Conservation (phyloP, 2,888 invertebrate species). For the Dryomyza anilis region DNA sequence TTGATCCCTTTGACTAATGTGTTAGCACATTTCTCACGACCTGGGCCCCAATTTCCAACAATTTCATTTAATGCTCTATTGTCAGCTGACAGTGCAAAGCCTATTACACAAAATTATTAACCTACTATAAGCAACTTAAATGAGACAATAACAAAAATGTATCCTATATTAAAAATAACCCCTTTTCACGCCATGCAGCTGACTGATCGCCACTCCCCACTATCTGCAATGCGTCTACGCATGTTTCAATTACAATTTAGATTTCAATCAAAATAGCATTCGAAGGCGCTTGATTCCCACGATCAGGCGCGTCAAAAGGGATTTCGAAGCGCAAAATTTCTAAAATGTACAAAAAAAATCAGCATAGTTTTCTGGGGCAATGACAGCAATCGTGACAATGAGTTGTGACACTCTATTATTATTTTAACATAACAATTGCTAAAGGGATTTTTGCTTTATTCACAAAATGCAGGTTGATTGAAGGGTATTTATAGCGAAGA, state of each 20-base stretch:
- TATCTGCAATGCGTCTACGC: conserved; percentile 1
- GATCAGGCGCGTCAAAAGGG: conserved; percentile 17
- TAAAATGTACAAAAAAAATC: background rate
- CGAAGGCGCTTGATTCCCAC: conserved; percentile 13
- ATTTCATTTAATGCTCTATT: background rate
- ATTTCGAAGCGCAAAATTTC: background rate
- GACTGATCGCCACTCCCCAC: background rate
- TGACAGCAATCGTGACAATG: conserved; percentile 22
- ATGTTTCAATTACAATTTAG: conserved; percentile 7
- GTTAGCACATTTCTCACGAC: no score
- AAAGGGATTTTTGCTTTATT: background rate
- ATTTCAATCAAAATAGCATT: conserved; percentile 3
- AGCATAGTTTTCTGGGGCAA: background rate
- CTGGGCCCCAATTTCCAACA: no score
- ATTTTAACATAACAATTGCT: conserved; percentile 12
- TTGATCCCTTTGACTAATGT: no score
- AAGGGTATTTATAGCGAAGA: background rate
- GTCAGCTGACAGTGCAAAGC: conserved; percentile 8
- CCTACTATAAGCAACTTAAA: background rate
- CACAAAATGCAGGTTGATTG: background rate
- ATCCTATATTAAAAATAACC: background rate
- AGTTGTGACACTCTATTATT: conserved; percentile 20
- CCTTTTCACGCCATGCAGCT: background rate
- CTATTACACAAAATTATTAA: background rate
- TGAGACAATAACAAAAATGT: background rate